Conservation (phyloP, 2,113 vertebrate species). For the Petroica traversi region DNA sequence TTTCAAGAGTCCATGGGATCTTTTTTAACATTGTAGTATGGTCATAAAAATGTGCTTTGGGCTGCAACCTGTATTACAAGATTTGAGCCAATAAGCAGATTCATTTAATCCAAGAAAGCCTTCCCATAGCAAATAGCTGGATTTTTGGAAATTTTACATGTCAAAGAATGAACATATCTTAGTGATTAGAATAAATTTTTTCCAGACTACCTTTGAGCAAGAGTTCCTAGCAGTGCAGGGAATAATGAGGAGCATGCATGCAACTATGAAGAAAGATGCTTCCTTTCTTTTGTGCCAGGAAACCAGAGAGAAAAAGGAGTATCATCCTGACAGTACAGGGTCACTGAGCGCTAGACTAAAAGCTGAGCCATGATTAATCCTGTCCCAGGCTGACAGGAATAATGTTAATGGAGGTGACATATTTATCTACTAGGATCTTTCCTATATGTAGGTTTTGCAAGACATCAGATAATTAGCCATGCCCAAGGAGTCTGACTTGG, state of each 20-base stretch:
- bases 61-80: constrained; percentile 57
- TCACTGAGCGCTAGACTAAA: not conserved
- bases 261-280: not conserved
- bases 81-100: constrained; percentile 30
- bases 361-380: not conserved
- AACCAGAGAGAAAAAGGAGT: not conserved
- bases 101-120: constrained; percentile 56
- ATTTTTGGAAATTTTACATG: not conserved
- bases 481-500: not conserved
- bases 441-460: not conserved
- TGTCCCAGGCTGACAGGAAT: not conserved
- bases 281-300: not conserved
- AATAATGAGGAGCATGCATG: not conserved
- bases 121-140: not conserved
- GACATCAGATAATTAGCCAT: not conserved
- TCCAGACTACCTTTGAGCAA: not conserved
- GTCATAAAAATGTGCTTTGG: constrained; percentile 57
- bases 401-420: not conserved
- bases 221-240: not conserved
- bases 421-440: not conserved
- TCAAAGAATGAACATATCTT: not conserved
- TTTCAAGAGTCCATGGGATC: constrained; percentile 12
- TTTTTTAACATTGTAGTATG: constrained; percentile 27
- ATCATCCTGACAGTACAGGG: not conserved
- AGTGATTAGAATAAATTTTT: constrained; percentile 7